Evolutionary conservation across 1,140 invertebrate species (phyloP).

Genomic region (Drosophila repleta): DNA sequence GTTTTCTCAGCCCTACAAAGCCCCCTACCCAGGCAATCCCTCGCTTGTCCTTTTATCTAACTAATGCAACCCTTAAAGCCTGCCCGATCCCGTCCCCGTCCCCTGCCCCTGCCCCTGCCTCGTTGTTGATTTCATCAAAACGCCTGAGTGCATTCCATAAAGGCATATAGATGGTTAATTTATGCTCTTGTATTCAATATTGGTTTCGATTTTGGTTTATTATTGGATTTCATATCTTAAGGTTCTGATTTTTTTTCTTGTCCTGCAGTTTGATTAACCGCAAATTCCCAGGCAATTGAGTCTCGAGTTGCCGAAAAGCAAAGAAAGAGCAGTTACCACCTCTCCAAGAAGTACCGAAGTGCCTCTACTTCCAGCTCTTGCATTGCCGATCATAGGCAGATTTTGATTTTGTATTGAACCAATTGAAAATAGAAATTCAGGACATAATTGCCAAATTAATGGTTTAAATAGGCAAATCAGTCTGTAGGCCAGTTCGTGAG

Average conservation of each 20-base stretch:
- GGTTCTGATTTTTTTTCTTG: background rate
- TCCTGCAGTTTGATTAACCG: slow-evolving; percentile 52
- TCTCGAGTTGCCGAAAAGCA: slow-evolving; percentile 17
- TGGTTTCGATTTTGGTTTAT: slow-evolving; percentile 31
- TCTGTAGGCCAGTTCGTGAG: no score
- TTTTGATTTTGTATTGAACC: no score
- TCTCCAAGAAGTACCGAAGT: background rate
- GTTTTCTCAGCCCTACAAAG: slow-evolving; percentile 40
- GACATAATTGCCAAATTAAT: no score
- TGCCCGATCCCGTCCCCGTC: background rate
- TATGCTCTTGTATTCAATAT: slow-evolving; percentile 50
- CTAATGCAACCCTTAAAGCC: slow-evolving; percentile 42
- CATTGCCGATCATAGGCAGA: no score
- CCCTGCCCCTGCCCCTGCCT: no score
- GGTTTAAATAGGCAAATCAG: no score
- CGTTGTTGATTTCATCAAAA: slow-evolving; percentile 63
- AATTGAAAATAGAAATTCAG: no score
- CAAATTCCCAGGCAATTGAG: slow-evolving; percentile 72
- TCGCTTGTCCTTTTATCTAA: slow-evolving; percentile 9
- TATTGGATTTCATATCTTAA: slow-evolving; percentile 17
- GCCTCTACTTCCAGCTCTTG: slow-evolving; percentile 6
- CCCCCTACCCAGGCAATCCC: background rate
- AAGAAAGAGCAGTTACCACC: slow-evolving; percentile 16
- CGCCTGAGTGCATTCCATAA: slow-evolving; percentile 61
- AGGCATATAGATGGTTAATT: slow-evolving; percentile 54